Conservation (phyloP, 2,113 vertebrate species). For the Engraulis encrasicolus region DNA sequence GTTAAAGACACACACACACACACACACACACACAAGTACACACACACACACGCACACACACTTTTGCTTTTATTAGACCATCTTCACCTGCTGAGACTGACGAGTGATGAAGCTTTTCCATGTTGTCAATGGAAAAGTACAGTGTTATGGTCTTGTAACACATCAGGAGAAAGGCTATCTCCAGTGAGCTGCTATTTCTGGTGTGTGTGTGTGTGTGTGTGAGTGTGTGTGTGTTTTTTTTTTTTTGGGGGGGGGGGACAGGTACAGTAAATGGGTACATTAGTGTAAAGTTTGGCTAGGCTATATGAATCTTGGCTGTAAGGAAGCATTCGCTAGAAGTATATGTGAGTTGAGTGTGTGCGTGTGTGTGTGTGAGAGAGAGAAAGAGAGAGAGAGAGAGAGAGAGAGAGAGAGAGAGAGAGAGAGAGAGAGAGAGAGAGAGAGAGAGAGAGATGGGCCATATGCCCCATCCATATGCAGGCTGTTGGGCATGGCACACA, state of each 20-base stretch:
- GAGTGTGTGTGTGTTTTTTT: not conserved
- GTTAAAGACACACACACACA: no score
- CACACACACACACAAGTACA: not conserved
- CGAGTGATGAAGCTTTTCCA: not conserved
- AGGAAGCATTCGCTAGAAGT: no score
- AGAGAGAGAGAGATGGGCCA: no score
- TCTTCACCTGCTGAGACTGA: not conserved
- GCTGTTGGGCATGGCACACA: not conserved
- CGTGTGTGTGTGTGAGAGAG: not conserved
- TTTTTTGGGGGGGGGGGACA: no score
- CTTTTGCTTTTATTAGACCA: not conserved
- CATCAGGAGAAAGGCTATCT: no score
- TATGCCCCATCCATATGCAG: not conserved
- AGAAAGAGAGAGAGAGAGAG: not conserved
- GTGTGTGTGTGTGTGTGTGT: not conserved
- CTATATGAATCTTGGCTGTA: no score
- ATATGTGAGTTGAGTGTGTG: no score
- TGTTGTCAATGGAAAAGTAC: conserved; percentile 6
- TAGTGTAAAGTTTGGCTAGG: no score
- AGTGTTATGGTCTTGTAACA: not conserved
- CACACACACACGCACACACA: not conserved
- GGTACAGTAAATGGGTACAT: no score
- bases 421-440: no score
- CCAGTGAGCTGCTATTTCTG: not conserved
- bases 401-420: not conserved